Percentiles rank a stretch among this genome's conserved stretches.
Evolutionary conservation across 2,113 vertebrate genomes (phyloP).

Genomic region (Casuarius casuarius): DNA sequence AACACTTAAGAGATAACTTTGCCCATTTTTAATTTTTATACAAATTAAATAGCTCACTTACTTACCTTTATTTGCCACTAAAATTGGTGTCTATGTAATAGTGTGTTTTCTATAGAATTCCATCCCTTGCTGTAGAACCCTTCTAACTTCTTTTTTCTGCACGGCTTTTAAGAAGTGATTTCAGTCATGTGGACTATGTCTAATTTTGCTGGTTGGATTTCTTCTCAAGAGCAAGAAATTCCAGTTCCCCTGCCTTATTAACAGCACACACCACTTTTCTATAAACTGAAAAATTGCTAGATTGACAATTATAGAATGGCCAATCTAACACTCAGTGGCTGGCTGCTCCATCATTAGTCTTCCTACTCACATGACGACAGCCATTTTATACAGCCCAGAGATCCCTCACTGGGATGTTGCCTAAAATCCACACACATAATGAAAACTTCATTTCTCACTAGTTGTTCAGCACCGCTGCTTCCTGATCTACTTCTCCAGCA

Average conservation of each 20-base stretch:
- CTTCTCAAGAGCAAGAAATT: not conserved
- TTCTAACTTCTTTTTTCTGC: not conserved
- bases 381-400: not conserved
- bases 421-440: not conserved
- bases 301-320: not conserved
- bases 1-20: not conserved
- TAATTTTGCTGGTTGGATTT: not conserved
- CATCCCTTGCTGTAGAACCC: not conserved
- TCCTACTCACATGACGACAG: not conserved
- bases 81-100: accelerated
- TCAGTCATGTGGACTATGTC: not conserved
- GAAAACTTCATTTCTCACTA: not conserved
- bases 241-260: not conserved
- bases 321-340: not conserved
- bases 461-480: not conserved
- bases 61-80: not conserved
- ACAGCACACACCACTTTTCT: not conserved
- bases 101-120: not conserved
- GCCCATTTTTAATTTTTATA: not conserved
- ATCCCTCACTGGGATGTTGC: not conserved
- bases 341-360: not conserved
- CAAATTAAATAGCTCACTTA: not conserved
- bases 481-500: not conserved
- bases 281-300: not conserved
- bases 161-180: not conserved